phyloP scores from a whole-genome alignment of 2,797 vertebrate genomes.

The Craterocephalus amniculus region DNA sequence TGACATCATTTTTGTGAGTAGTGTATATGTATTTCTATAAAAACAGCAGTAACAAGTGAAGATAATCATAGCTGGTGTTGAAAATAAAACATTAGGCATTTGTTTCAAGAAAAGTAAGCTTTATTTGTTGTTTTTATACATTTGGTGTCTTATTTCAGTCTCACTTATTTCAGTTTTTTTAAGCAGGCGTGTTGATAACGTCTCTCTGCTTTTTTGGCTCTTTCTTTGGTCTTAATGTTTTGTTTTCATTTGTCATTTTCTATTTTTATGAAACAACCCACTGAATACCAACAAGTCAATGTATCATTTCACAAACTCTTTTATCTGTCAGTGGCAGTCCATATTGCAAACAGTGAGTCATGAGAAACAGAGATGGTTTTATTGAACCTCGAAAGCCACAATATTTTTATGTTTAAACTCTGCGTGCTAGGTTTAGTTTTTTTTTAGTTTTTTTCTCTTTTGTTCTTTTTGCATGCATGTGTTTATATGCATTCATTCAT shows the following conservation, averaged over 20 bases:
- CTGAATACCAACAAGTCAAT: not conserved
- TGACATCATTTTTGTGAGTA: too few relatives aligned
- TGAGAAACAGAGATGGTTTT: slow-evolving; percentile 4
- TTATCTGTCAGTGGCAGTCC: slow-evolving; percentile 7
- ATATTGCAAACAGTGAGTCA: slow-evolving; percentile 6
- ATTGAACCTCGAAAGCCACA: slow-evolving; percentile 9
- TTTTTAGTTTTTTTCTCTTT: not conserved
- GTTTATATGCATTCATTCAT: slow-evolving; percentile 27
- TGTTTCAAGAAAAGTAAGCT: too few relatives aligned
- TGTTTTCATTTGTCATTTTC: not conserved
- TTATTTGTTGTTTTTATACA: too few relatives aligned
- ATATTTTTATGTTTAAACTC: slow-evolving; percentile 32
- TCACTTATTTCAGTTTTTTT: too few relatives aligned
- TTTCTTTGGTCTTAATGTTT: too few relatives aligned
- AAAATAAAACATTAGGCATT: too few relatives aligned
- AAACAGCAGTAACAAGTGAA: too few relatives aligned
- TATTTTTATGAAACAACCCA: not conserved
- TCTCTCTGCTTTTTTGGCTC: too few relatives aligned
- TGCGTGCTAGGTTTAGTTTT: not conserved
- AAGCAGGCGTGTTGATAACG: too few relatives aligned
- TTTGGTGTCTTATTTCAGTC: too few relatives aligned
- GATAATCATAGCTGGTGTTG: too few relatives aligned
- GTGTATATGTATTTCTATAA: too few relatives aligned
- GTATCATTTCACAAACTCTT: slow-evolving; percentile 11
- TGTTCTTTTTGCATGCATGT: not conserved